Percentiles rank a stretch among this genome's conserved stretches.
Conservation (phyloP, 2,888 invertebrate genomes). For the Volucella bombylans region DNA sequence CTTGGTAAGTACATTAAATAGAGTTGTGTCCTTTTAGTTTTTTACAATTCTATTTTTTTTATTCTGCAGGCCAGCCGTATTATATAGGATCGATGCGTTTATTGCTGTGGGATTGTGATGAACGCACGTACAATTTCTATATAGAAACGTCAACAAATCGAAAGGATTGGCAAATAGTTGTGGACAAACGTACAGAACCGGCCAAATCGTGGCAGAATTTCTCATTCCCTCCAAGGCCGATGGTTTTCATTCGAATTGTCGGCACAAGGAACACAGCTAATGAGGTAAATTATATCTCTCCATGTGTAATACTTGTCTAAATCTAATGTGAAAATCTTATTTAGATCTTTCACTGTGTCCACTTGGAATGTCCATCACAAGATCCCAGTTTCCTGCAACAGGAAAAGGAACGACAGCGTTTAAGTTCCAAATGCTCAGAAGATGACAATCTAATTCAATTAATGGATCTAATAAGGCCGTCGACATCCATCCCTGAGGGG, state of each 20-base stretch:
- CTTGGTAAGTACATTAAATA: constrained; percentile 84
- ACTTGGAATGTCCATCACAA: constrained; percentile 97
- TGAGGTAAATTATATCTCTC: constrained; percentile 85
- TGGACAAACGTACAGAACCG: constrained; percentile 92
- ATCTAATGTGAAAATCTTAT: constrained; percentile 45
- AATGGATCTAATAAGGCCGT: constrained; percentile 38
- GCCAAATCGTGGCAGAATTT: constrained; percentile 98
- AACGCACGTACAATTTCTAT: constrained; percentile 96
- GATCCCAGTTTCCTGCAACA: constrained; percentile 76
- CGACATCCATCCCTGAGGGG: constrained; percentile 33
- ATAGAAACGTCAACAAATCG: constrained; percentile 96
- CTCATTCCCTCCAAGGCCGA: constrained; percentile 91
- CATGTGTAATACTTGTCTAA: no score
- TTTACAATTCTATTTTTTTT: not conserved
- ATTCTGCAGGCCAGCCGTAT: constrained; percentile 91
- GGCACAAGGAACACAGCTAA: constrained; percentile 99
- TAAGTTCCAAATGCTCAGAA: constrained; percentile 41
- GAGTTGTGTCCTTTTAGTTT: not conserved
- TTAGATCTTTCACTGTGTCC: constrained; percentile 98
- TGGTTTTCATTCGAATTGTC: constrained; percentile 96
- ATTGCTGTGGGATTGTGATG: constrained; percentile 98
- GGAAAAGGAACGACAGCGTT: constrained; percentile 52
- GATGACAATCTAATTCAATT: constrained; percentile 67
- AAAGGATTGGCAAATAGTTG: constrained; percentile 95
- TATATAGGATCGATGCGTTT: constrained; percentile 94